phyloP scores from a whole-genome alignment of 2,888 invertebrate species.

The Athalia circularis region DNA sequence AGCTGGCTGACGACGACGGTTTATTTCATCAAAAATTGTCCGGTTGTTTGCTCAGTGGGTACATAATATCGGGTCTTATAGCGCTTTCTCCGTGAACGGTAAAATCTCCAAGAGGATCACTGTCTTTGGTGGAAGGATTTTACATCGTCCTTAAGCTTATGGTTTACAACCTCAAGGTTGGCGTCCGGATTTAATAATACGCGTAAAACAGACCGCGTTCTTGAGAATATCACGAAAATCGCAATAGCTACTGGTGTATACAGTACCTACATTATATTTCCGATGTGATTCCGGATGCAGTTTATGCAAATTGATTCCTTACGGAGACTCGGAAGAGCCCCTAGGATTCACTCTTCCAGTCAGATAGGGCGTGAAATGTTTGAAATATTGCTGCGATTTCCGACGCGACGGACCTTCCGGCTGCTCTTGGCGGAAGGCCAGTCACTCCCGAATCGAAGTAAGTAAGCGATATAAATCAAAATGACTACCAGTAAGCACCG shows the following conservation, averaged over 20 bases:
- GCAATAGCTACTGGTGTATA: not conserved
- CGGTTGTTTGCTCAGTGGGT: not conserved
- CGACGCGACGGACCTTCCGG: slow-evolving; percentile 66
- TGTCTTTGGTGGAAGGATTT: slow-evolving; percentile 13
- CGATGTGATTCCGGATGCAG: not conserved
- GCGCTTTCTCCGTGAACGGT: not conserved
- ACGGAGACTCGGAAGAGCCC: not conserved
- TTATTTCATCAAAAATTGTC: slow-evolving; percentile 5
- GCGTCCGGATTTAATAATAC: slow-evolving; percentile 13
- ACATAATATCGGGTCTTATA: not conserved
- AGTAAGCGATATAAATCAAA: slow-evolving; percentile 27
- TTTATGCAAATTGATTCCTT: slow-evolving; percentile 15
- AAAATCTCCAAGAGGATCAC: not conserved
- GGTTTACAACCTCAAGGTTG: not conserved
- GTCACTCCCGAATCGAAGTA: not conserved
- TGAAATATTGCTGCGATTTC: slow-evolving; percentile 65
- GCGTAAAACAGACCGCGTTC: not conserved
- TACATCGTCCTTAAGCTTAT: slow-evolving; percentile 1
- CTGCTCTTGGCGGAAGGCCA: slow-evolving; percentile 48
- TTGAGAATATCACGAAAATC: not conserved
- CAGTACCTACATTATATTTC: not conserved
- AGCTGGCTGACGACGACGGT: not conserved
- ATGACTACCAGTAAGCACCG: not conserved
- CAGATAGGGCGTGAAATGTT: slow-evolving; percentile 43
- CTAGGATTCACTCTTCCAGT: not conserved